phyloP scores from a whole-genome alignment of 2,888 invertebrate genomes.

The Eledone cirrhosa region DNA sequence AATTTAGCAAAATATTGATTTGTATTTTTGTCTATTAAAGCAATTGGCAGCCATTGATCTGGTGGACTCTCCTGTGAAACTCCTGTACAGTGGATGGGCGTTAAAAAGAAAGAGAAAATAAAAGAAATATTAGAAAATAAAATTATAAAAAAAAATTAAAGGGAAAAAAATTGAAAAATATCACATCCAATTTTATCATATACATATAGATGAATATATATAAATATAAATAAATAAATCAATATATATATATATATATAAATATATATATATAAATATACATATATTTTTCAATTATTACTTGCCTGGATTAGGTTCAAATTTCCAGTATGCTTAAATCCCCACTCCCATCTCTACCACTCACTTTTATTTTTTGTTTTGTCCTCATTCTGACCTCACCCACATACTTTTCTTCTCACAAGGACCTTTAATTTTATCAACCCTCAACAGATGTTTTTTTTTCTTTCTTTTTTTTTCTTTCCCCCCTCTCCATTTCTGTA shows the following conservation, averaged over 20 bases:
- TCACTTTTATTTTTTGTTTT: slow-evolving; percentile 22
- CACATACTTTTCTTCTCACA: background rate
- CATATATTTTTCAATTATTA: slow-evolving; percentile 29
- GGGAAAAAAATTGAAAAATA: slow-evolving; percentile 25
- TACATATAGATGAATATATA: slow-evolving; percentile 30
- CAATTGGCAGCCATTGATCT: slow-evolving; percentile 25
- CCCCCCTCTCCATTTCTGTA: slow-evolving; percentile 18
- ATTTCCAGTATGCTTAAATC: slow-evolving; percentile 8
- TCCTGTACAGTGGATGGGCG: slow-evolving; percentile 28
- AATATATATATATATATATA: slow-evolving; percentile 31
- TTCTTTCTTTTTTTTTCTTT: background rate
- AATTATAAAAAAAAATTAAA: background rate
- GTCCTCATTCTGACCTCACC: background rate
- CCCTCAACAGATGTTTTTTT: background rate
- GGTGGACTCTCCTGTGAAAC: slow-evolving; percentile 22
- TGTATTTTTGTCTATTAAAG: slow-evolving; percentile 26
- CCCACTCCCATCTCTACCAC: background rate
- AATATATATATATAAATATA: slow-evolving; percentile 30
- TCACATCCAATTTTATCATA: slow-evolving; percentile 28
- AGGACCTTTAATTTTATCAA: slow-evolving; percentile 1
- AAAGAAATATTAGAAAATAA: slow-evolving; percentile 5
- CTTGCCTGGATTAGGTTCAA: slow-evolving; percentile 27
- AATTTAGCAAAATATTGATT: background rate
- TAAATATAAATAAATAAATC: slow-evolving; percentile 27
- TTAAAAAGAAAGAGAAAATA: slow-evolving; percentile 13